Evolutionary conservation across 2,113 vertebrate species (phyloP).

Genomic region (Chamaetylas fuelleborni): DNA sequence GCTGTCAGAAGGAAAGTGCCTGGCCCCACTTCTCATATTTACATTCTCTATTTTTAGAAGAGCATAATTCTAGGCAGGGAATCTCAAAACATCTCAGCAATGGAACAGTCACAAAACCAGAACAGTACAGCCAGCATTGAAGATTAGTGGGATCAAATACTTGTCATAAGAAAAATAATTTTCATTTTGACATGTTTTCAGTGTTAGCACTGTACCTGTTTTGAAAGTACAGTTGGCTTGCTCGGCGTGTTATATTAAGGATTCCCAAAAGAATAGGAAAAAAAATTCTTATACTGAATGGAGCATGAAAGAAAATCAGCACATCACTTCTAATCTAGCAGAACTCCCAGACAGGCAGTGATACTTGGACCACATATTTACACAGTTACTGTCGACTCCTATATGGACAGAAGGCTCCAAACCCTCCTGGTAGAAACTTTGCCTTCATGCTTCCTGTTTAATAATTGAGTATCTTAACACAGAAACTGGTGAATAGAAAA

Average conservation of each 20-base stretch:
- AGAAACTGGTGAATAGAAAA: constrained; percentile 9
- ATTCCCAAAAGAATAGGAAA: constrained; percentile 26
- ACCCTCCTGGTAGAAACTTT: background rate
- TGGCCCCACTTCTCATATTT: background rate
- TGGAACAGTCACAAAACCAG: constrained; percentile 15
- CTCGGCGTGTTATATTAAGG: constrained; percentile 1
- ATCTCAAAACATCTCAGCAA: constrained; percentile 22
- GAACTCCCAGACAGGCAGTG: background rate
- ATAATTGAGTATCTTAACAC: constrained; percentile 18
- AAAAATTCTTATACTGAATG: background rate
- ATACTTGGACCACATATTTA: constrained; percentile 1
- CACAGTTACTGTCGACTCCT: background rate
- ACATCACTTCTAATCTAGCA: constrained; percentile 2
- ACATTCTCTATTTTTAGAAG: constrained; percentile 26
- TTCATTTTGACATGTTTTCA: constrained; percentile 53
- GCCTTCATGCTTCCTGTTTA: background rate
- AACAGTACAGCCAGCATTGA: background rate
- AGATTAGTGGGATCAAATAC: constrained; percentile 44
- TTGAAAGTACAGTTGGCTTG: constrained; percentile 30
- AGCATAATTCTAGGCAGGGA: constrained; percentile 9
- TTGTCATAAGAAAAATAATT: constrained; percentile 36
- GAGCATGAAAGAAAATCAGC: constrained; percentile 43
- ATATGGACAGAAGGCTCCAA: background rate
- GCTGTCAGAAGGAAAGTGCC: constrained; percentile 7
- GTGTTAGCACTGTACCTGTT: background rate